A percentile compares a stretch with the other conserved stretches of the same genome.
Evolutionary conservation across 2,888 invertebrate genomes (phyloP).

Genomic region (Brachynemurus nebulosus): DNA sequence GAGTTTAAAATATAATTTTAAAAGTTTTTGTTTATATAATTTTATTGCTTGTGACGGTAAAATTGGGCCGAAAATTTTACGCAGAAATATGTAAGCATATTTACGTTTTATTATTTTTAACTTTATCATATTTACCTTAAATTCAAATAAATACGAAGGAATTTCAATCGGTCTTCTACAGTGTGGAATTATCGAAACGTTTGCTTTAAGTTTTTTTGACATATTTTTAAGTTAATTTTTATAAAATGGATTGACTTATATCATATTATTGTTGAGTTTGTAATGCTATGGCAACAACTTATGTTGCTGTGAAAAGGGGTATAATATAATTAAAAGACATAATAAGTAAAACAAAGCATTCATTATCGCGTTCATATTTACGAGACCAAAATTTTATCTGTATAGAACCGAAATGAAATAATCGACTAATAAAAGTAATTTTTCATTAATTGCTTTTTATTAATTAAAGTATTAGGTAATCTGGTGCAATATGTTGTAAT

Average conservation of each 20-base stretch:
- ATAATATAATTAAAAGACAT: too few relatives aligned
- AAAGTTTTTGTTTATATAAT: conserved; percentile 15
- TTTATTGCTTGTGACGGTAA: conserved; percentile 21
- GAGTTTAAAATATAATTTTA: conserved; percentile 17
- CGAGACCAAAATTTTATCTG: too few relatives aligned
- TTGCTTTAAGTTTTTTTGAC: conserved; percentile 1
- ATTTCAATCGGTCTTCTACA: not conserved
- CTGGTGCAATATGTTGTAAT: too few relatives aligned
- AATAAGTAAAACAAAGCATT: too few relatives aligned
- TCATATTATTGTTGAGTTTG: too few relatives aligned
- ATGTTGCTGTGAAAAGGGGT: too few relatives aligned
- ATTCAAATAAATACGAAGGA: conserved; percentile 16
- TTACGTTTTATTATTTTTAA: conserved; percentile 21
- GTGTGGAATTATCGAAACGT: not conserved
- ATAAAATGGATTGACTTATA: not conserved
- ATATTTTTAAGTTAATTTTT: not conserved
- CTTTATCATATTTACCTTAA: conserved; percentile 19
- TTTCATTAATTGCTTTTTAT: too few relatives aligned
- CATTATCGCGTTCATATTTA: too few relatives aligned
- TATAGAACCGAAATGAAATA: too few relatives aligned
- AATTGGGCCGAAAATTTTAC: conserved; percentile 21
- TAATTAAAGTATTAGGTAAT: too few relatives aligned
- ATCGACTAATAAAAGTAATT: too few relatives aligned
- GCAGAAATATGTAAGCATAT: conserved; percentile 23
- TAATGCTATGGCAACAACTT: too few relatives aligned